phyloP scores from a whole-genome alignment of 1,140 invertebrate genomes.

The Temnothorax nylanderi region DNA sequence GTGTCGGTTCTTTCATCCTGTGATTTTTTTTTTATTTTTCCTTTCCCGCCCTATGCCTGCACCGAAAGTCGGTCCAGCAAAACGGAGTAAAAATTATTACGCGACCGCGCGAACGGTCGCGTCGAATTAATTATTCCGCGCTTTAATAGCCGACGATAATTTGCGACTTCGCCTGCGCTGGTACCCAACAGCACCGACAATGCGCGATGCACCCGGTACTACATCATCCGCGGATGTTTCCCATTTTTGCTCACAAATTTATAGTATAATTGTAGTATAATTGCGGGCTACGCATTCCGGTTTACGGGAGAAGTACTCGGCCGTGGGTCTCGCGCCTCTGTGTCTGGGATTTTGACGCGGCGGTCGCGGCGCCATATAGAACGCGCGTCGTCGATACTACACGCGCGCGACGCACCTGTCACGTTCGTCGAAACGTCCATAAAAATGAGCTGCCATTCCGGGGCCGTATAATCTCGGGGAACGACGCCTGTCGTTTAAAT shows the following conservation, averaged over 20 bases:
- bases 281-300: background rate
- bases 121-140: slow-evolving; percentile 57
- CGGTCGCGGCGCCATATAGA: slow-evolving; percentile 27
- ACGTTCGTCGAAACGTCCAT: slow-evolving; percentile 56
- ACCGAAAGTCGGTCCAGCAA: background rate
- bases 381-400: background rate
- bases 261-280: slow-evolving; percentile 46
- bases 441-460: slow-evolving; percentile 56
- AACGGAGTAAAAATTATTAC: slow-evolving; percentile 65
- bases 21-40: slow-evolving; percentile 41
- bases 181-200: background rate
- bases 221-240: slow-evolving; percentile 32
- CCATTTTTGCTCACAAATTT: slow-evolving; percentile 37
- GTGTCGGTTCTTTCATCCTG: slow-evolving; percentile 24
- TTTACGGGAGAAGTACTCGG: slow-evolving; percentile 16
- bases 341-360: slow-evolving; percentile 45
- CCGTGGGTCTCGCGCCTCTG: slow-evolving; percentile 32
- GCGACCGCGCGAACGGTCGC: slow-evolving; percentile 57
- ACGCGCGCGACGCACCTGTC: slow-evolving; percentile 45
- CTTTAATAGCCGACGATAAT: slow-evolving; percentile 54
- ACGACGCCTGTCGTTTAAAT: slow-evolving; percentile 57
- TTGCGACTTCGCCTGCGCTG: slow-evolving; percentile 21
- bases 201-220: slow-evolving; percentile 8
- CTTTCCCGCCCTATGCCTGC: background rate
- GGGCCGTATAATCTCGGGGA: slow-evolving; percentile 41